Conservation (phyloP, 1,140 invertebrate species). For the Plodia interpunctella region DNA sequence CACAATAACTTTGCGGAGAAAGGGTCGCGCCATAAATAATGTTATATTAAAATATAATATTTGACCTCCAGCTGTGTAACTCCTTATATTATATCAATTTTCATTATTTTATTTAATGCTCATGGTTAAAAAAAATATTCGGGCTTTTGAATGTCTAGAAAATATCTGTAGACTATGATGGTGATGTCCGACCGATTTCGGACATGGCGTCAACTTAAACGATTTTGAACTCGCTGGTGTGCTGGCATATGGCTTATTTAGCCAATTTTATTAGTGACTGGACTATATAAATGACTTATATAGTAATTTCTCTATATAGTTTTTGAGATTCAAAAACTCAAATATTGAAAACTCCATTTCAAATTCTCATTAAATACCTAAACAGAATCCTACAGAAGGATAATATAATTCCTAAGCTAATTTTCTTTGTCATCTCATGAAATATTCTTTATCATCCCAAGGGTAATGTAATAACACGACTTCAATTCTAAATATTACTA, state of each 20-base stretch:
- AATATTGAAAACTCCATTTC: not conserved
- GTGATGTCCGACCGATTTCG: too few species aligned
- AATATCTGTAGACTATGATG: too few species aligned
- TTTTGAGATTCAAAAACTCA: too few species aligned
- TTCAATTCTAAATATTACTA: too few species aligned
- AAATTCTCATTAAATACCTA: not conserved
- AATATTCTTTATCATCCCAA: not conserved
- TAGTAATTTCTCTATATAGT: too few species aligned
- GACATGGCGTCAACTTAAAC: too few species aligned
- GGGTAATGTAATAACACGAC: not conserved
- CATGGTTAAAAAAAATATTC: not conserved
- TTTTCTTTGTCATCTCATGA: not conserved
- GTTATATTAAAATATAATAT: not conserved
- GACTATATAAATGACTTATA: too few species aligned
- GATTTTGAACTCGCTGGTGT: too few species aligned
- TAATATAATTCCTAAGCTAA: not conserved
- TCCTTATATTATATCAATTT: not conserved
- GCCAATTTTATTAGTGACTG: too few species aligned
- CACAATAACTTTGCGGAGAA: not conserved
- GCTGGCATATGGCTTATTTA: too few species aligned
- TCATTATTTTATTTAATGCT: not conserved
- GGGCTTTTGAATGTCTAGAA: too few species aligned
- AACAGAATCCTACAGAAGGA: too few species aligned
- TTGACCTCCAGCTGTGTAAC: not conserved
- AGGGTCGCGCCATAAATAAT: slow-evolving; percentile 1